A percentile compares a stretch with the other conserved stretches of the same genome.
These are phyloP conservation scores for Sepioteuthis lessoniana DNA, from an alignment of 2,888 invertebrate species.

Conservation along the genomic window DNA sequence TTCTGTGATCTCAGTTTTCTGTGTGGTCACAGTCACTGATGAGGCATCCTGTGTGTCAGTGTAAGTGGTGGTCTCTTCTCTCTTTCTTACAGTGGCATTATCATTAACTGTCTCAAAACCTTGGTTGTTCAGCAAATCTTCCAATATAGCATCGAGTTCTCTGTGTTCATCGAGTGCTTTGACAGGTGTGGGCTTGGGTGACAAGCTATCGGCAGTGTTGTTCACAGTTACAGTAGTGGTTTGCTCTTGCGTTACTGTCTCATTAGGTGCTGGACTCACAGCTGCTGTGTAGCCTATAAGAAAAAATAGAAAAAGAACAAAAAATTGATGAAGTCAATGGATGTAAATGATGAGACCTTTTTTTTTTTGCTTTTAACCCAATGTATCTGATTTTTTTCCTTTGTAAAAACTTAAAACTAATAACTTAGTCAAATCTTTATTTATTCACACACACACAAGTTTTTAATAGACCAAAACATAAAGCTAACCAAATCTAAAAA, in stretches of 20 bases:
- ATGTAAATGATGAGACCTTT: neutral
- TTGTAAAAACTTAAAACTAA: too few species aligned
- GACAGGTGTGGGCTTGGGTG: constrained; percentile 50
- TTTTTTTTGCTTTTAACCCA: neutral
- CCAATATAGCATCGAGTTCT: constrained; percentile 73
- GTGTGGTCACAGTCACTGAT: constrained; percentile 64
- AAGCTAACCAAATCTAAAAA: too few species aligned
- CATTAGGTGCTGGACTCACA: neutral
- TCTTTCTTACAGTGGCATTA: constrained; percentile 59
- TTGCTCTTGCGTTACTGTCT: neutral
- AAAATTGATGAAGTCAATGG: neutral
- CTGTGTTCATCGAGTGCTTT: constrained; percentile 67
- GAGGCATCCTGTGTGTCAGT: constrained; percentile 62
- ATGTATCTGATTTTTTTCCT: neutral
- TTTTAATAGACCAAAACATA: too few species aligned
- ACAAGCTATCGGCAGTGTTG: neutral
- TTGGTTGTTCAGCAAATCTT: constrained; percentile 71
- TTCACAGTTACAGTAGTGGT: neutral
- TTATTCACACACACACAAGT: too few species aligned
- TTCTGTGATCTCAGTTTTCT: constrained; percentile 67
- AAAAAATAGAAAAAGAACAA: neutral
- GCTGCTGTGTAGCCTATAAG: constrained; percentile 10
- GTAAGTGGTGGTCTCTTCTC: constrained; percentile 60
- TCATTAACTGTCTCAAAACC: constrained; percentile 53
- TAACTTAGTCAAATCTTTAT: too few species aligned